These are phyloP conservation scores for Folsomia candida DNA, from an alignment of 2,888 invertebrate species.

Conservation along the genomic window DNA sequence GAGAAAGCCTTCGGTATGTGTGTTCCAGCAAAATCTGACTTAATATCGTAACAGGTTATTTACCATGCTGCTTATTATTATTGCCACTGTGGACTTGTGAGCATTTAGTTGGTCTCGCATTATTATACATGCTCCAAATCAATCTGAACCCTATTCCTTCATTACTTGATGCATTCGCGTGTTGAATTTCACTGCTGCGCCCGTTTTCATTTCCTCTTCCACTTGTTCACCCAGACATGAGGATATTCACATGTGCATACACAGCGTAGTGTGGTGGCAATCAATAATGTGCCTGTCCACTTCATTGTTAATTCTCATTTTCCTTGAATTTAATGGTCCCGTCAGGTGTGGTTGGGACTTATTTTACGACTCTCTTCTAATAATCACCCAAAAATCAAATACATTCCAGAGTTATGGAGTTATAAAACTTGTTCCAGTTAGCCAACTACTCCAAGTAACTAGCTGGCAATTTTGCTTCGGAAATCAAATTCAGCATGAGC, in stretches of 20 bases:
- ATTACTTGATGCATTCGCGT: slow-evolving; percentile 1
- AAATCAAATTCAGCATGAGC: too few species aligned
- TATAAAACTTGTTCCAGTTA: slow-evolving; percentile 7
- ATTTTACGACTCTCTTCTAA: background rate
- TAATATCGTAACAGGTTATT: too few species aligned
- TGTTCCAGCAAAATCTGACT: too few species aligned
- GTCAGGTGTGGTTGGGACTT: background rate
- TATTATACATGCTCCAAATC: slow-evolving; percentile 1
- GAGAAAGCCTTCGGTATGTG: too few species aligned
- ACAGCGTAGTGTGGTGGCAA: background rate
- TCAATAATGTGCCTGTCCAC: background rate
- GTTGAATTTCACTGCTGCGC: slow-evolving; percentile 4
- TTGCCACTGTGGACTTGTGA: slow-evolving; percentile 14
- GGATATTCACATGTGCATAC: too few species aligned
- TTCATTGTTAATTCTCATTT: background rate
- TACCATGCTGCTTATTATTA: too few species aligned
- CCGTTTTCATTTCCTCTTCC: slow-evolving; percentile 1
- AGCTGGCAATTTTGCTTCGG: too few species aligned
- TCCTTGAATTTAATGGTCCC: background rate
- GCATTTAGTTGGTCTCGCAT: background rate
- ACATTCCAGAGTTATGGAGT: slow-evolving; percentile 4
- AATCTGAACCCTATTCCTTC: background rate
- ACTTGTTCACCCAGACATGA: background rate
- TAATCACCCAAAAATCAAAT: background rate
- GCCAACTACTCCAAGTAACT: too few species aligned